Evolutionary conservation across 2,888 invertebrate species (phyloP).

Genomic region (Anodontia alba): DNA sequence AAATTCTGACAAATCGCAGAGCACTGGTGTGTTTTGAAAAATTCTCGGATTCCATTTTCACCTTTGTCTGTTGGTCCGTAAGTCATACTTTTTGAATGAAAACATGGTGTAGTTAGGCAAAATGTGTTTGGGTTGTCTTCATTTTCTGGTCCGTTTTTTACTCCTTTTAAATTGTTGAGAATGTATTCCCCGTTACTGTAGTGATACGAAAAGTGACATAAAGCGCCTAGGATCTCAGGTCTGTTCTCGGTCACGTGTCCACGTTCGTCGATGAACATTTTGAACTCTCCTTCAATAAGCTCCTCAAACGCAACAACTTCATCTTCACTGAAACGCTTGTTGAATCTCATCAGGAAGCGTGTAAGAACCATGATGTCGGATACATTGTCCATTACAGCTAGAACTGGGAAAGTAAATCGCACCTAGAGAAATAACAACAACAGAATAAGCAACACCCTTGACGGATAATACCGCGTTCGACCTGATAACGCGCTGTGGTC

Average conservation of each 20-base stretch:
- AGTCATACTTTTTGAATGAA: slow-evolving; percentile 38
- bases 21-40: slow-evolving; percentile 54
- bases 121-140: slow-evolving; percentile 40
- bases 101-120: slow-evolving; percentile 45
- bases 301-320: slow-evolving; percentile 57
- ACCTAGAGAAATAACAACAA: slow-evolving; percentile 39
- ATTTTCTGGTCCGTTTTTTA: not conserved
- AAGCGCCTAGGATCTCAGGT: slow-evolving; percentile 43
- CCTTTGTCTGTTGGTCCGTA: slow-evolving; percentile 45
- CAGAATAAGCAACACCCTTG: too few relatives aligned
- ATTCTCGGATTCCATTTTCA: slow-evolving; percentile 33
- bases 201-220: slow-evolving; percentile 50
- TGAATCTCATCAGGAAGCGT: slow-evolving; percentile 45
- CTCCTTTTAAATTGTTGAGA: slow-evolving; percentile 50
- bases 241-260: slow-evolving; percentile 29
- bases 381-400: slow-evolving; percentile 54
- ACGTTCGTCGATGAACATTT: slow-evolving; percentile 34
- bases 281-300: slow-evolving; percentile 52
- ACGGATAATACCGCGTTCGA: too few relatives aligned
- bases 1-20: not conserved
- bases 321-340: slow-evolving; percentile 51
- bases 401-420: slow-evolving; percentile 34
- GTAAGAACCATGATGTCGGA: slow-evolving; percentile 56
- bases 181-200: slow-evolving; percentile 33
- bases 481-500: too few relatives aligned